phyloP scores from a whole-genome alignment of 1,140 invertebrate species.

The Agrypnia vestita region DNA sequence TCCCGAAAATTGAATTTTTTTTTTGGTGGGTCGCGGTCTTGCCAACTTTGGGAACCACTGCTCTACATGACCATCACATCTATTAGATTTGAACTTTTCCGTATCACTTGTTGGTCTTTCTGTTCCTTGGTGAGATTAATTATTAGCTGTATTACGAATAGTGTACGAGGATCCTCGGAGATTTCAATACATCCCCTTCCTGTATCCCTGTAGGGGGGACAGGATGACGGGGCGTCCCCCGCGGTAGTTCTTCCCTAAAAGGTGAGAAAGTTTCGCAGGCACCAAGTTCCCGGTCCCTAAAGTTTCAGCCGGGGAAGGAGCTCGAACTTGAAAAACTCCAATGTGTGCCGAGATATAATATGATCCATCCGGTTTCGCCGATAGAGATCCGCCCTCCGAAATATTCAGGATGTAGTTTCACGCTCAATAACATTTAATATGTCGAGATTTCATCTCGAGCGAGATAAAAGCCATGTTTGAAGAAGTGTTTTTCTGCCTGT shows the following conservation, averaged over 20 bases:
- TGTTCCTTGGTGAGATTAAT: no score
- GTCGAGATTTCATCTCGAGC: no score
- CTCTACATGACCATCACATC: no score
- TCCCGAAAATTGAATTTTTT: no score
- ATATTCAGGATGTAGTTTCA: background rate
- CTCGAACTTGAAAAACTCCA: slow-evolving; percentile 18
- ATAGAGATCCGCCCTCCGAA: background rate
- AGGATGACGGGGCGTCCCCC: background rate
- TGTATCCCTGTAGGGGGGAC: background rate
- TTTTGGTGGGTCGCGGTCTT: no score
- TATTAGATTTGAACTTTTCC: no score
- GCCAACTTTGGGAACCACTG: no score
- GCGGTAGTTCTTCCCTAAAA: background rate
- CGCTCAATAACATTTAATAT: background rate
- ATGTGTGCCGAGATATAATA: slow-evolving; percentile 9
- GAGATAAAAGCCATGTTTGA: no score
- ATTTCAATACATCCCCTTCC: background rate
- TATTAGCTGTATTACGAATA: no score
- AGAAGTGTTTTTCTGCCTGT: no score
- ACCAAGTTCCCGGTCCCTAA: background rate
- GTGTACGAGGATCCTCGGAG: background rate
- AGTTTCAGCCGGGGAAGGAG: background rate
- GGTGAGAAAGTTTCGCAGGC: slow-evolving; percentile 1
- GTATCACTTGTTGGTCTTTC: no score
- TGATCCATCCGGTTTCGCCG: slow-evolving; percentile 13